These are phyloP conservation scores for Falco biarmicus DNA, from an alignment of 2,797 vertebrate genomes.

Conservation along the genomic window DNA sequence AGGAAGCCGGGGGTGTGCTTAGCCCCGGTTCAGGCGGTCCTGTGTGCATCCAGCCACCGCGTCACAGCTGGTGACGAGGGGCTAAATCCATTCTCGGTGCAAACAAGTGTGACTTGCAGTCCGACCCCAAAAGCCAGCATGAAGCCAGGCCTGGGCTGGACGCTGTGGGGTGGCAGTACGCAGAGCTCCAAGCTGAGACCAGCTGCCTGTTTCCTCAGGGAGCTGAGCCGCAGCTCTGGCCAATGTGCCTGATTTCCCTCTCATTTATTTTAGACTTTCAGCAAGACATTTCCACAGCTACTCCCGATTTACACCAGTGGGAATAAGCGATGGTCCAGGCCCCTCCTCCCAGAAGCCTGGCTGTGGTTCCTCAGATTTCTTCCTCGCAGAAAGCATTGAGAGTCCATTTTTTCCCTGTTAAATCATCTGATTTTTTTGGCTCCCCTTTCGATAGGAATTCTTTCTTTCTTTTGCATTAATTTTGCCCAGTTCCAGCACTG, in stretches of 20 bases:
- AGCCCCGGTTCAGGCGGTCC: not conserved
- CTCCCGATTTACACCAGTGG: conserved; percentile 36
- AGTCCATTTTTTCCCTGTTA: conserved; percentile 65
- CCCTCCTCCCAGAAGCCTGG: conserved; percentile 52
- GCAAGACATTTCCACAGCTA: conserved; percentile 48
- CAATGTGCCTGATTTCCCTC: conserved; percentile 14
- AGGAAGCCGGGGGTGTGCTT: not conserved
- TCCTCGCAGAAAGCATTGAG: conserved; percentile 7
- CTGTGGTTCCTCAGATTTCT: conserved; percentile 45
- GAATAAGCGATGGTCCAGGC: conserved; percentile 13
- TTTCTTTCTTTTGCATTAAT: conserved; percentile 57
- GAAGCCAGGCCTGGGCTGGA: not conserved
- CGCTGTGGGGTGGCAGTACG: not conserved
- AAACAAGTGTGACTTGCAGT: not conserved
- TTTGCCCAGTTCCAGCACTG: conserved; percentile 56
- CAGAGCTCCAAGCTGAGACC: not conserved
- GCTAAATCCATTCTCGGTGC: not conserved
- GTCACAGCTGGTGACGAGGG: not conserved
- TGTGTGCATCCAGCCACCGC: not conserved
- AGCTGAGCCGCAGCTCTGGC: not conserved
- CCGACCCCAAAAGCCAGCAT: not conserved
- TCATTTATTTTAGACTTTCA: conserved; percentile 49
- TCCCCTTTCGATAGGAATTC: conserved; percentile 32
- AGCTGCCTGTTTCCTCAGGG: conserved; percentile 21
- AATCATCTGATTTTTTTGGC: conserved; percentile 70